Conservation (phyloP, 2,113 vertebrate species). For the Cyprichromis sp. region DNA sequence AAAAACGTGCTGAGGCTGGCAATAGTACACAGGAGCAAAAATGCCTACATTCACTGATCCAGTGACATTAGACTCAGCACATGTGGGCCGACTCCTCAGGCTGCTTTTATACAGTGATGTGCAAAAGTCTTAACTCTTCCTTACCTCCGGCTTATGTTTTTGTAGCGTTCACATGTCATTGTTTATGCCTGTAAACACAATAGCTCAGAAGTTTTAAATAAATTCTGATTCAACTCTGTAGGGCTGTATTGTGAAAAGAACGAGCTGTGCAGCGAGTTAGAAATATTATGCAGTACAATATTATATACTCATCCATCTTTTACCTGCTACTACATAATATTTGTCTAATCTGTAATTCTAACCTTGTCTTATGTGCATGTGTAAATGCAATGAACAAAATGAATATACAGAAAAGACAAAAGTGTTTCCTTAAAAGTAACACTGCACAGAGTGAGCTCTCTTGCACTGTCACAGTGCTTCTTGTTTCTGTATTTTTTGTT, state of each 20-base stretch:
- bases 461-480: neutral
- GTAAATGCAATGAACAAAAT: neutral
- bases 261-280: neutral
- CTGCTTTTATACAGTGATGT: neutral
- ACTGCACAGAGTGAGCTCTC: neutral
- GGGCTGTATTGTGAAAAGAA: neutral
- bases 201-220: neutral
- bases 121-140: neutral
- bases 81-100: neutral
- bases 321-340: neutral
- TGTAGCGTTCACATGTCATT: neutral
- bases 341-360: neutral
- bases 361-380: neutral
- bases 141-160: rapidly evolving
- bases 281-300: neutral
- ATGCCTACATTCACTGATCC: neutral
- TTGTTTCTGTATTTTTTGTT: neutral
- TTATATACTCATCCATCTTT: rapidly evolving
- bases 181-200: neutral
- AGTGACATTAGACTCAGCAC: rapidly evolving
- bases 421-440: neutral
- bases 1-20: neutral
- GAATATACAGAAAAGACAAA: neutral
- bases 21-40: neutral
- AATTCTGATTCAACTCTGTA: neutral